phyloP scores from a whole-genome alignment of 2,797 vertebrate species.

The Melanitta fusca region DNA sequence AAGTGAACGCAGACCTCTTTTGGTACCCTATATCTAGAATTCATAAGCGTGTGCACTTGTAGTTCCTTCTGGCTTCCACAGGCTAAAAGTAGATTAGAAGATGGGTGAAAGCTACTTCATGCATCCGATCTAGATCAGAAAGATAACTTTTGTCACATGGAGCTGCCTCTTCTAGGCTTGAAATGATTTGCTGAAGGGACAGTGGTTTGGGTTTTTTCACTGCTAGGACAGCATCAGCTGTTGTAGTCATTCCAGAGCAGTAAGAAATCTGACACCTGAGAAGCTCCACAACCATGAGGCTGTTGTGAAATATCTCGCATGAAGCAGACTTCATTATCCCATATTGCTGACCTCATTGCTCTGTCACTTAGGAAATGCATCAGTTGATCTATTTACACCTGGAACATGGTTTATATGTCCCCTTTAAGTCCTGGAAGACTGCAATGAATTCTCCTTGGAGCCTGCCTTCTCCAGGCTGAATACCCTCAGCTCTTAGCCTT shows the following conservation, averaged over 20 bases:
- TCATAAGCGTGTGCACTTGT: rapidly evolving
- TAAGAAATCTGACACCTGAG: background rate
- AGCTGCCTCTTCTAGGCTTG: background rate
- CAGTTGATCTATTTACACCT: background rate
- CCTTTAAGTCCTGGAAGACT: no score
- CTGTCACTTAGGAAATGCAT: background rate
- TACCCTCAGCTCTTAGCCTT: no score
- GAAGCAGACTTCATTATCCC: background rate
- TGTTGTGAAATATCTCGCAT: background rate
- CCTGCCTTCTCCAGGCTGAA: no score
- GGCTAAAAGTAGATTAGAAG: background rate
- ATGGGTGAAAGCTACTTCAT: background rate
- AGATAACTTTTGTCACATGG: background rate
- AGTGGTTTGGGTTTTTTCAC: background rate
- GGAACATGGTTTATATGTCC: background rate
- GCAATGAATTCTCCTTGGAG: no score
- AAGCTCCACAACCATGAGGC: background rate
- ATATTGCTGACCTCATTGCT: background rate
- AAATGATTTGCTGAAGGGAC: background rate
- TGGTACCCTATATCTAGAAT: background rate
- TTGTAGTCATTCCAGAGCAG: background rate
- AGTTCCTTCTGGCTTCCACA: background rate
- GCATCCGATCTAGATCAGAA: background rate
- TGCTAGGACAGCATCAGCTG: background rate
- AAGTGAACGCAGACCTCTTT: background rate